phyloP scores from a whole-genome alignment of 2,888 invertebrate genomes.

The Yponomeuta evonymella region DNA sequence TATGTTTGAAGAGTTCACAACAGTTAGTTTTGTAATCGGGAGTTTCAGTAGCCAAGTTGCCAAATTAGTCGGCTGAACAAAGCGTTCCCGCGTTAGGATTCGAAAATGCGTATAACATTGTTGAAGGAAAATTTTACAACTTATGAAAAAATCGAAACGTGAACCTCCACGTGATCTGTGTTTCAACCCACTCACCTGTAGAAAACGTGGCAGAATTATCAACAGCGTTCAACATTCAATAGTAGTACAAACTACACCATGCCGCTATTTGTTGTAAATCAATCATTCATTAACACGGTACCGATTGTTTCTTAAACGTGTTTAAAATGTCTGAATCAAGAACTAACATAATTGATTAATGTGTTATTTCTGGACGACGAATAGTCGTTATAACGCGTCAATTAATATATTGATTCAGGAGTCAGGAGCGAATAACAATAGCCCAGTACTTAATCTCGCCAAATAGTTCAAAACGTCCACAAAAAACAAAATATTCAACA shows the following conservation, averaged over 20 bases:
- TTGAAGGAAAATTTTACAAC: neutral
- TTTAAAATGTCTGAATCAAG: neutral
- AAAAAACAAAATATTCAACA: no score
- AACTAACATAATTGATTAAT: neutral
- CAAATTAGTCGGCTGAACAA: no score
- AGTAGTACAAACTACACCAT: neutral
- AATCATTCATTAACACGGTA: neutral
- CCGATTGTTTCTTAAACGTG: neutral
- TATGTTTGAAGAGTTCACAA: no score
- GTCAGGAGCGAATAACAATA: no score
- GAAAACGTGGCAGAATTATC: constrained; percentile 31
- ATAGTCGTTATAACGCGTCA: no score
- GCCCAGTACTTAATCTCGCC: no score
- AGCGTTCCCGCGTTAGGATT: neutral
- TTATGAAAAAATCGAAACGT: constrained; percentile 27
- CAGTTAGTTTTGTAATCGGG: no score
- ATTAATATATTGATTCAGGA: no score
- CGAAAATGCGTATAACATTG: neutral
- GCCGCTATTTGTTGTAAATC: neutral
- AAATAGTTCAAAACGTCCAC: no score
- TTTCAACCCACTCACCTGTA: constrained; percentile 21
- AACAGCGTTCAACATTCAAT: constrained; percentile 7
- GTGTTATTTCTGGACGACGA: neutral
- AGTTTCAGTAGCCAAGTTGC: no score
- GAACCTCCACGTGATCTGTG: constrained; percentile 39